A percentile compares a stretch with the other conserved stretches of the same genome.
Evolutionary conservation across 2,113 vertebrate species (phyloP).

Genomic region (Petroica traversi): DNA sequence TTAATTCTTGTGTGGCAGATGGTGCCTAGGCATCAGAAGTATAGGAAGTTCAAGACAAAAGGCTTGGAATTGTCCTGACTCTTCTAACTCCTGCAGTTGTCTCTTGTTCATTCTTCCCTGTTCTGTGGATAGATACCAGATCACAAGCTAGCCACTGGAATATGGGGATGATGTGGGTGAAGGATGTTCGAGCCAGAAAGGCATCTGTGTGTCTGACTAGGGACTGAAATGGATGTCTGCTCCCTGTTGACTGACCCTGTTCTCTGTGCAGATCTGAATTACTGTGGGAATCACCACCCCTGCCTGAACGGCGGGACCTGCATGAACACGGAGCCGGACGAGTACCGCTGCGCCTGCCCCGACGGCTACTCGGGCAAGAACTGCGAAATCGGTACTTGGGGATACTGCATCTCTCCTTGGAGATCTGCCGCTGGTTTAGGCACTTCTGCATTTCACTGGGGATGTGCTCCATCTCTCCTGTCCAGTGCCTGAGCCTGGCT

Average conservation of each 20-base stretch:
- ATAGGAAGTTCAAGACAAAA: not conserved
- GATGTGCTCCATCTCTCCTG: not conserved
- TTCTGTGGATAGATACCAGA: not conserved
- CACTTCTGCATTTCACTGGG: not conserved
- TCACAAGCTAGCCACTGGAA: not conserved
- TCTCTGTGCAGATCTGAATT: conserved; percentile 87
- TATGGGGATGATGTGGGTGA: not conserved
- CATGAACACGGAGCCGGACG: conserved; percentile 90
- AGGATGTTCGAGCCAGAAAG: not conserved
- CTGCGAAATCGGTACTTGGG: conserved; percentile 86
- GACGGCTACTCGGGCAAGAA: conserved; percentile 92
- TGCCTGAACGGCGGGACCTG: conserved; percentile 92
- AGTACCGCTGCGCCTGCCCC: conserved; percentile 89
- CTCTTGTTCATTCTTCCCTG: not conserved
- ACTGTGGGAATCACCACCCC: conserved; percentile 92
- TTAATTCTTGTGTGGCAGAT: not conserved
- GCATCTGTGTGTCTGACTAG: not conserved
- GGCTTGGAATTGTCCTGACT: not conserved
- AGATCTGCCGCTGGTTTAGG: not conserved
- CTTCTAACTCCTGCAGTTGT: not conserved
- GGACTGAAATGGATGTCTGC: not conserved
- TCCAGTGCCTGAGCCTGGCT: not conserved
- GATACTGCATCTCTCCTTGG: not conserved
- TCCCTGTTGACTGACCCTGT: not conserved
- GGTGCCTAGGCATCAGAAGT: not conserved